Evolutionary conservation across 1,140 invertebrate genomes (phyloP), one percentile per base, ranked within the genome.

Genomic region (Drosophila albomicans): DNA sequence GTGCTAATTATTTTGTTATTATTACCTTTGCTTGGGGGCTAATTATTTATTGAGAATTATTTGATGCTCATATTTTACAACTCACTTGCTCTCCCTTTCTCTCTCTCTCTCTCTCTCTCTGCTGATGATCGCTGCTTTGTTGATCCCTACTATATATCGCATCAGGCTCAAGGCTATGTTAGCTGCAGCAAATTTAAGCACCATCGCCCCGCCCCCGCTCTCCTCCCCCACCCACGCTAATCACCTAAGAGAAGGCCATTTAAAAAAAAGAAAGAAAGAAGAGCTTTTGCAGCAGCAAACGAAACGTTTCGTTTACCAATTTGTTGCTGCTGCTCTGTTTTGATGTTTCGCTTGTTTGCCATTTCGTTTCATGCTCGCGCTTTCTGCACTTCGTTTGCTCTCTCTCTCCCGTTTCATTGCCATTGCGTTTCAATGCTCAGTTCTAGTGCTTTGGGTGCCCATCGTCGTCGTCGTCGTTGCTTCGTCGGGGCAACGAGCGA

Each of bases 301-400:
- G n/a, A 1, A 10, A 4, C 62, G 54, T 71, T 71, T 51, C 51
- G 28, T 35, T 70, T 75, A 48, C 7, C 41, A 28, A 48, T 69
- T 56, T 56, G 66, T 64, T 71, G 52, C 64, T 71, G 52, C 64
- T 62, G 49, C 57, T 63, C 15, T 73, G 56, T 61, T 61, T 70
- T 71, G 43, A 38, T 67, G 71, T 74, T 74, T 8, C 57, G 10
- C 57, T 30, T 35, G 52, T 56, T 25, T 79, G 45, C 57, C 49
- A 51, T 13, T 46, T 65, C 49, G 54, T 57, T 51, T 43, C 46
- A 35, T 45, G 41, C 54, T 52, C 58, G 67, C 72, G 66, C 58
- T 57, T 43, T 43, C 41, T 68, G 30, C 30, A 32, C 30, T 32
- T 32, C 30, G 30, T 45, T 49, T 35, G 38, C 30, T 10, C 35